These are phyloP conservation scores for Ammospiza nelsoni DNA, from an alignment of 2,113 vertebrate genomes.

Conservation along the genomic window DNA sequence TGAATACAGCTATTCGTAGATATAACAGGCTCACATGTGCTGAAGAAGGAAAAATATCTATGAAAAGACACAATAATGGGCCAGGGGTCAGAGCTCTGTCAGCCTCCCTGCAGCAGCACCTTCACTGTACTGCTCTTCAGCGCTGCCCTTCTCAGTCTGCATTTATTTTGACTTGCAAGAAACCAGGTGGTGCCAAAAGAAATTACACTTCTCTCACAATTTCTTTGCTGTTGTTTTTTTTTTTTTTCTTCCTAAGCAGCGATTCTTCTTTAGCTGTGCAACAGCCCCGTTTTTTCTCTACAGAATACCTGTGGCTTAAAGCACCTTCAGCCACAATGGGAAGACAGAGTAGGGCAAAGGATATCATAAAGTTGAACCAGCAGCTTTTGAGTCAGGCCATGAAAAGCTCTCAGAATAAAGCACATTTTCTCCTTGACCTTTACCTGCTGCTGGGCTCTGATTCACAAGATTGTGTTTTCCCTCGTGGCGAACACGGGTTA, in stretches of 20 bases:
- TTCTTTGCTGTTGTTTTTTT: neutral
- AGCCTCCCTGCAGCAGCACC: neutral
- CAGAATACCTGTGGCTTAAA: neutral
- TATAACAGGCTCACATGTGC: neutral
- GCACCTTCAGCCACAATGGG: neutral
- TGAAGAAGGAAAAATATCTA: neutral
- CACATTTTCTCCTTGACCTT: conserved; percentile 1
- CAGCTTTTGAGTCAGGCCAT: neutral
- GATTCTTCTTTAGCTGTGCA: neutral
- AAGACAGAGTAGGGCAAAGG: neutral
- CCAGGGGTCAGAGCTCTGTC: neutral
- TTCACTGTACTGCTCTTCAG: neutral
- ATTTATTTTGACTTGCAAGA: neutral
- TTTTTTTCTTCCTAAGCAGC: neutral
- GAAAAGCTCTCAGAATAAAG: neutral
- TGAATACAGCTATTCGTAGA: neutral
- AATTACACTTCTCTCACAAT: neutral
- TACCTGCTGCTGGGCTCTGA: neutral
- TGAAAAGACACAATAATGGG: neutral
- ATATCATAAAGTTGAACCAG: neutral
- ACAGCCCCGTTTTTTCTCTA: neutral
- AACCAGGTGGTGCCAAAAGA: neutral
- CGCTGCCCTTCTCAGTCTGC: neutral
- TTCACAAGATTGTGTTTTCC: neutral
- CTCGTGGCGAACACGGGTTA: neutral